A percentile compares a stretch with the other conserved stretches of the same genome.
Evolutionary conservation across 2,113 vertebrate genomes (phyloP).

Genomic region (Sylvilagus bachmani): DNA sequence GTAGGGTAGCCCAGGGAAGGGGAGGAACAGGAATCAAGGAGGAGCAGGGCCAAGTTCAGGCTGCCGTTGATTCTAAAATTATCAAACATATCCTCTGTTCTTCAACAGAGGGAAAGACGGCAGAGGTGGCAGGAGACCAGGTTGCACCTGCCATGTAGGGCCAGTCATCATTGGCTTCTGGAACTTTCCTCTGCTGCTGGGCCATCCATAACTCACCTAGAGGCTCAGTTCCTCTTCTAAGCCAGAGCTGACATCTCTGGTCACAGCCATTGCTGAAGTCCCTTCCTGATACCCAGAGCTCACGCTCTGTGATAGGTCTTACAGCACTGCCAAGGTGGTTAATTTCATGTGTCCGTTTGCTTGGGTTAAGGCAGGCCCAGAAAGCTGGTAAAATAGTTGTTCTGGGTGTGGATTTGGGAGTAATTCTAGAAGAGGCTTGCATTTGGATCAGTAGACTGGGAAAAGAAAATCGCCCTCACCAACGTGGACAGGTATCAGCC

Average conservation of each 20-base stretch:
- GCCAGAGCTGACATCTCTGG: neutral
- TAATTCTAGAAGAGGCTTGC: conserved; percentile 14
- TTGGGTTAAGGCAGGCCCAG: neutral
- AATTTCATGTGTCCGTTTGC: neutral
- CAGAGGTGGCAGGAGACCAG: neutral
- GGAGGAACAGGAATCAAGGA: neutral
- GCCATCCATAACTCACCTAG: neutral
- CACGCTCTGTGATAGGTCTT: neutral
- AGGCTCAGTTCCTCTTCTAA: neutral
- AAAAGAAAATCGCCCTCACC: neutral
- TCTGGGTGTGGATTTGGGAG: neutral
- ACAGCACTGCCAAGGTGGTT: neutral
- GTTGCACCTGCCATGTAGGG: fast-evolving
- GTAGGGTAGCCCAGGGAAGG: neutral
- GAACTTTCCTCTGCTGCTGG: neutral
- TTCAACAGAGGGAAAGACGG: neutral
- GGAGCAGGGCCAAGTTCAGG: neutral
- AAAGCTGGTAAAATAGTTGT: neutral
- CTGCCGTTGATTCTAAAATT: conserved; percentile 34
- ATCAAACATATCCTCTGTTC: conserved; percentile 2
- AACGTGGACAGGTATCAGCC: too few relatives aligned
- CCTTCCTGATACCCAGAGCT: neutral
- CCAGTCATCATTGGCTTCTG: neutral
- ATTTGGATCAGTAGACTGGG: neutral
- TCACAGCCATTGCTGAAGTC: neutral